Percentiles rank a stretch among this genome's conserved stretches.
Evolutionary conservation across 2,797 vertebrate genomes (phyloP).

Genomic region (Pyrocephalus nanus): DNA sequence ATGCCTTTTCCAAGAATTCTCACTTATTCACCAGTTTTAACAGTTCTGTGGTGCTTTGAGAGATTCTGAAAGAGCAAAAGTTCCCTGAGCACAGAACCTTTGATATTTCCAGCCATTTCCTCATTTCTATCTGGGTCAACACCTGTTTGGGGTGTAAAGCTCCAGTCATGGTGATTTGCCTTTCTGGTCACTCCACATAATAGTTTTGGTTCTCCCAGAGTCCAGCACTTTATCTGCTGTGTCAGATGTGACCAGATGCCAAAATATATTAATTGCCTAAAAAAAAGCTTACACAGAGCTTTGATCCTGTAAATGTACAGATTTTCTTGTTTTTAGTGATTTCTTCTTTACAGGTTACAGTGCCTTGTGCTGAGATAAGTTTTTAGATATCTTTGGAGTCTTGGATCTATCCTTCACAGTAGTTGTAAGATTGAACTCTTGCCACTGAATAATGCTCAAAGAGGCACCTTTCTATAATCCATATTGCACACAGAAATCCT

Average conservation of each 20-base stretch:
- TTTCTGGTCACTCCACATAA: not conserved
- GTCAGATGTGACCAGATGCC: not conserved
- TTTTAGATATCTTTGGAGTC: not conserved
- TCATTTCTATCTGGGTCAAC: slow-evolving; percentile 16
- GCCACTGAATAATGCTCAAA: not conserved
- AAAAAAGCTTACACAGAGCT: not conserved
- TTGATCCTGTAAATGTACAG: not conserved
- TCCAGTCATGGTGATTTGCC: not conserved
- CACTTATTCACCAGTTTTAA: not conserved
- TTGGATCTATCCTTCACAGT: not conserved
- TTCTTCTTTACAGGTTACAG: not conserved
- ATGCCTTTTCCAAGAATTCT: not conserved
- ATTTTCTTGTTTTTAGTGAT: not conserved
- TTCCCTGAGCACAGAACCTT: slow-evolving; percentile 5
- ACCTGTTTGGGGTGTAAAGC: not conserved
- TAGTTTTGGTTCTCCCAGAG: not conserved
- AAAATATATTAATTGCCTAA: not conserved
- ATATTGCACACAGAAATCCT: not conserved
- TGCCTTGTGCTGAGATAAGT: not conserved
- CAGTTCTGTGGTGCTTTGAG: not conserved
- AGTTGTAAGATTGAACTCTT: not conserved
- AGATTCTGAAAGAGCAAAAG: slow-evolving; percentile 1
- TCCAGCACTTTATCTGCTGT: not conserved
- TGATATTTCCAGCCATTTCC: slow-evolving; percentile 3
- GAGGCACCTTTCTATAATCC: not conserved